Conservation (phyloP, 2,113 vertebrate species). For the Apeltes quadracus region DNA sequence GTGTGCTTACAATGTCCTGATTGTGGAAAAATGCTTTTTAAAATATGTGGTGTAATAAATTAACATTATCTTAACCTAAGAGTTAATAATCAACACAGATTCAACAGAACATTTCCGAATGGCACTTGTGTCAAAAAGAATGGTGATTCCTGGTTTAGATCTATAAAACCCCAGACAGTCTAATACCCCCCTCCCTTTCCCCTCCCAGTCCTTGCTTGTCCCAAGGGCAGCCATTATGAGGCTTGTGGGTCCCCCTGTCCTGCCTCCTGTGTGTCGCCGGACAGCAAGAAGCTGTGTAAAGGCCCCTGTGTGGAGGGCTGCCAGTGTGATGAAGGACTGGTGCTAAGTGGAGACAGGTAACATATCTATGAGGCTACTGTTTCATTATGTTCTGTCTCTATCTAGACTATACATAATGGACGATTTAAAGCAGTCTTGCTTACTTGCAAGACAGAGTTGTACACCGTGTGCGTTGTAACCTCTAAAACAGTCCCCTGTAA, state of each 20-base stretch:
- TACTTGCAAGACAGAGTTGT: too few relatives aligned
- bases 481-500: too few relatives aligned
- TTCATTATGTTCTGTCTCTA: too few relatives aligned
- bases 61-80: background rate
- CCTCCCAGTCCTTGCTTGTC: slow-evolving; percentile 9
- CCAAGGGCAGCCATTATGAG: slow-evolving; percentile 37
- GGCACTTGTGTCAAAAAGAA: too few relatives aligned
- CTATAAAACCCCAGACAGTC: too few relatives aligned
- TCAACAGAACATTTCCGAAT: background rate
- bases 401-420: too few relatives aligned
- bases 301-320: slow-evolving; percentile 37
- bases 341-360: slow-evolving; percentile 48
- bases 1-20: too few relatives aligned
- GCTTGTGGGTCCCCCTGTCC: slow-evolving; percentile 31
- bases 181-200: background rate
- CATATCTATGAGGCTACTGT: background rate
- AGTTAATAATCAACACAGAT: background rate
- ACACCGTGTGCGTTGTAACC: too few relatives aligned
- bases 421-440: too few relatives aligned
- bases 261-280: background rate
- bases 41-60: background rate
- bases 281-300: slow-evolving; percentile 3
- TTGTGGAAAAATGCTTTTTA: too few relatives aligned
- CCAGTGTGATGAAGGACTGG: slow-evolving; percentile 14
- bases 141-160: too few relatives aligned